Evolutionary conservation across 92 coral and sea anemone genomes (phyloP), one percentile per base, ranked within the genome.

Genomic region (Epizoanthus ramosus): DNA sequence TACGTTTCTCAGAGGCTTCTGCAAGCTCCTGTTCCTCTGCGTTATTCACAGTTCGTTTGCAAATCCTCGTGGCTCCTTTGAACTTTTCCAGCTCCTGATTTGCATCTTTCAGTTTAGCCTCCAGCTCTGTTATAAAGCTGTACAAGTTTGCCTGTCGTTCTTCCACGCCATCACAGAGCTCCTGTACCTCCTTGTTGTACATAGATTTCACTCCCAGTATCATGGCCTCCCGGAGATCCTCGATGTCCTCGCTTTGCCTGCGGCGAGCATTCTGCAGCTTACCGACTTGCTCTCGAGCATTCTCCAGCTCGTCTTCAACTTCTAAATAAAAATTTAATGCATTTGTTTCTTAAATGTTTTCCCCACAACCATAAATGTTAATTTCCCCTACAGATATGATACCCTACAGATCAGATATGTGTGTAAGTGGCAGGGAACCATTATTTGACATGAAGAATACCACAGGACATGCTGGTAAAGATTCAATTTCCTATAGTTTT

Each of bases 301-400:
- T 68, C 59, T 37, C 41, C 10, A 75, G 80, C 80, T 75, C 80
- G 56, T 58, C 68, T 35, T 75, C 17, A 17, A 75, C 54, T n/a
- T 75, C 79, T 73, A 19, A 73, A 22, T n/a, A 33, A 72, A 72
- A 19, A 8, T 41, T 43, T 28, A 2, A 28, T 28, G 31, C 31
- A 28, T 28, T 28, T 28, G 31, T 28, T 28, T 28, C 31, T 28
- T 28, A 28, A 28, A 28, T 28, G 31, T 28, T 28, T 28, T 28
- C n/a, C n/a, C n/a, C n/a, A n/a, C n/a, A n/a, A n/a, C n/a, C n/a
- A n/a, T n/a, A n/a, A n/a, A n/a, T n/a, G n/a, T n/a, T n/a, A n/a
- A n/a, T n/a, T n/a, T n/a, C n/a, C n/a, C n/a, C n/a, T n/a, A n/a
- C n/a, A n/a, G n/a, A n/a, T n/a, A n/a, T n/a, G n/a, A n/a, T n/a